Conservation (phyloP, 2,113 vertebrate genomes). For the Caranx melampygus region DNA sequence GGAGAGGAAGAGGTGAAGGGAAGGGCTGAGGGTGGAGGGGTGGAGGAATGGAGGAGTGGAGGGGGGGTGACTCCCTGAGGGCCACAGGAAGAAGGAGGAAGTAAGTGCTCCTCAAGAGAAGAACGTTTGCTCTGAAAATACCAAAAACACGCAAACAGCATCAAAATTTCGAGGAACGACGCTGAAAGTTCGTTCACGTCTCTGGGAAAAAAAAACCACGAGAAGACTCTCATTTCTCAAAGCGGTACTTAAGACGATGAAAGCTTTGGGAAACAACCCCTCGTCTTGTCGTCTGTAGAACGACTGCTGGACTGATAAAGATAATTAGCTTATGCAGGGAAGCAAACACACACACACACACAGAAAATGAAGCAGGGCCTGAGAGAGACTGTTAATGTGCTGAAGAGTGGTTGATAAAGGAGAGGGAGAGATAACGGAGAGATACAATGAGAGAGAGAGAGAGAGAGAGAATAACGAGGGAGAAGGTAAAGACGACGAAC, state of each 20-base stretch:
- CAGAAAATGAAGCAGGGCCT: neutral
- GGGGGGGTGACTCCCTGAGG: too few species aligned
- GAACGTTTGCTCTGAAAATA: neutral
- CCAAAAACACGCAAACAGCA: slow-evolving; percentile 23
- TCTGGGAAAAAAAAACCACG: neutral
- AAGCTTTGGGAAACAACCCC: slow-evolving; percentile 54
- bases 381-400: slow-evolving; percentile 20
- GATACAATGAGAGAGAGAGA: neutral
- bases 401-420: slow-evolving; percentile 10
- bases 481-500: neutral
- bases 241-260: slow-evolving; percentile 32
- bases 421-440: slow-evolving; percentile 17
- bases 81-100: neutral
- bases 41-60: too few species aligned
- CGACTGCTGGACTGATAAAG: slow-evolving; percentile 49
- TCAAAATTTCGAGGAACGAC: neutral
- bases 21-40: neutral
- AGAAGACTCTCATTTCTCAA: slow-evolving; percentile 46
- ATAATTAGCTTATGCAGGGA: slow-evolving; percentile 59
- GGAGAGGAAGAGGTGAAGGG: slow-evolving; percentile 2
- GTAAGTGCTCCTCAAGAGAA: neutral
- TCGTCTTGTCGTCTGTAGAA: slow-evolving; percentile 15
- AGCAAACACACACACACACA: slow-evolving; percentile 28
- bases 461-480: slow-evolving; percentile 5
- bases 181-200: neutral